These are phyloP conservation scores for Galago senegalensis DNA, from an alignment of 2,797 vertebrate genomes.

Conservation along the genomic window DNA sequence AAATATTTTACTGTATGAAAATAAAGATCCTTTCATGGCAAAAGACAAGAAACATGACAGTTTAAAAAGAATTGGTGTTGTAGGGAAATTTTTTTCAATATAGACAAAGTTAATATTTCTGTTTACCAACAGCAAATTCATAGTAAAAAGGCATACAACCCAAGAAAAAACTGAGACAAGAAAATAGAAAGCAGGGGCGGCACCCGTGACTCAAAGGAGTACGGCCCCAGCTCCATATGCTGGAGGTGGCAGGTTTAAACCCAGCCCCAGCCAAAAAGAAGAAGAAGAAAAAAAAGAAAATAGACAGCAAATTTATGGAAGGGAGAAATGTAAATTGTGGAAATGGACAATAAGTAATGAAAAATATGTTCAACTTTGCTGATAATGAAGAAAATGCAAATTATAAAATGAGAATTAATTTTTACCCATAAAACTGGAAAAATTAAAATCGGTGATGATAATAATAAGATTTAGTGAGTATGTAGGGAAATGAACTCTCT, in stretches of 20 bases:
- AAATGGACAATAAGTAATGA: neutral
- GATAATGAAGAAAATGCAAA: neutral
- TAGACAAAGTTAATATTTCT: neutral
- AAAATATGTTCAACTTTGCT: neutral
- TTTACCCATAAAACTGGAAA: neutral
- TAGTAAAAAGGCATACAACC: neutral
- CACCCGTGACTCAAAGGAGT: too few relatives aligned
- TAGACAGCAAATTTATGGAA: slow-evolving; percentile 1
- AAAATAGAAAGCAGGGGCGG: neutral
- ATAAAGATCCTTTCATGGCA: neutral
- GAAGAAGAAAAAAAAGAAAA: neutral
- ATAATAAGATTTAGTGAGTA: neutral
- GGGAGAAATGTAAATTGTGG: neutral
- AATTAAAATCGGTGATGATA: neutral
- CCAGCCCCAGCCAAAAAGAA: too few relatives aligned
- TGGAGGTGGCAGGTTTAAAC: too few relatives aligned
- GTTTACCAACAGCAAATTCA: neutral
- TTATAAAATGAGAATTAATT: slow-evolving; percentile 22
- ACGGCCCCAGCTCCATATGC: too few relatives aligned
- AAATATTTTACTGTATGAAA: neutral
- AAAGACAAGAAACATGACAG: neutral
- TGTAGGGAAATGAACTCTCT: neutral
- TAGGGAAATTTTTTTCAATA: neutral
- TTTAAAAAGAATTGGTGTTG: neutral
- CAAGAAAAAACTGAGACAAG: neutral